Evolutionary conservation across 1,140 invertebrate species (phyloP).

Genomic region (Spodoptera frugiperda): DNA sequence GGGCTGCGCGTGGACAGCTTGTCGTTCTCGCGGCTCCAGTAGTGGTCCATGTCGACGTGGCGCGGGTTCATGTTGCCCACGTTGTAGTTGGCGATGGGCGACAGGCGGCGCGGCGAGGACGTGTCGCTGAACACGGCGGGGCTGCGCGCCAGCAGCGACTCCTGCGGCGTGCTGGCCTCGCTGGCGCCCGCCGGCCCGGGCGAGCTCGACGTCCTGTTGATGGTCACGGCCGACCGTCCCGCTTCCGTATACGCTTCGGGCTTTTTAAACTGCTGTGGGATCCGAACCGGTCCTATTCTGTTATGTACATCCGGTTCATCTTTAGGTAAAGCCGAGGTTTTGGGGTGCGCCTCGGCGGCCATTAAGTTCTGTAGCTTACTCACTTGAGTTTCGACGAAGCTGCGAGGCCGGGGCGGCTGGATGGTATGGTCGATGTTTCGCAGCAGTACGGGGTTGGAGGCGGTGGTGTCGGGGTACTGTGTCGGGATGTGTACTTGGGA

Average conservation of each 20-base stretch:
- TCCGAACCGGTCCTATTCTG: constrained; percentile 74
- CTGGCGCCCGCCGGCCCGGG: constrained; percentile 60
- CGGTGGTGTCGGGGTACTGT: constrained; percentile 59
- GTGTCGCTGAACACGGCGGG: constrained; percentile 80
- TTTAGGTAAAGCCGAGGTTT: constrained; percentile 62
- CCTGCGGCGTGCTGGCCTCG: constrained; percentile 76
- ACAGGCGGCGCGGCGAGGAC: constrained; percentile 78
- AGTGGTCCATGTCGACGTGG: constrained; percentile 82
- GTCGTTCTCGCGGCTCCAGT: constrained; percentile 79
- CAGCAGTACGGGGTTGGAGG: constrained; percentile 57
- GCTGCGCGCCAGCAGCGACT: constrained; percentile 72
- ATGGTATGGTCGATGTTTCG: constrained; percentile 63
- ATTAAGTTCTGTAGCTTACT: constrained; percentile 79
- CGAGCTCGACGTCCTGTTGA: constrained; percentile 70
- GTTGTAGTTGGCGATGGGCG: constrained; percentile 84
- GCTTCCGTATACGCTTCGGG: constrained; percentile 64
- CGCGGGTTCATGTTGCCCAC: constrained; percentile 86
- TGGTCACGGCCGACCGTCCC: constrained; percentile 63
- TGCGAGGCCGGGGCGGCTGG: constrained; percentile 72
- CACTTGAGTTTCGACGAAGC: constrained; percentile 83
- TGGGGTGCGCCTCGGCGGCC: constrained; percentile 68
- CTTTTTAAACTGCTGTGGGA: constrained; percentile 77
- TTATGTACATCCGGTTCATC: constrained; percentile 70
- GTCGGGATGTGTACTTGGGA: constrained; percentile 63
- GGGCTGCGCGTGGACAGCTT: constrained; percentile 71